Percentiles rank a stretch among this genome's conserved stretches.
Evolutionary conservation across 2,797 vertebrate genomes (phyloP).

Genomic region (Steatocranus sp.): DNA sequence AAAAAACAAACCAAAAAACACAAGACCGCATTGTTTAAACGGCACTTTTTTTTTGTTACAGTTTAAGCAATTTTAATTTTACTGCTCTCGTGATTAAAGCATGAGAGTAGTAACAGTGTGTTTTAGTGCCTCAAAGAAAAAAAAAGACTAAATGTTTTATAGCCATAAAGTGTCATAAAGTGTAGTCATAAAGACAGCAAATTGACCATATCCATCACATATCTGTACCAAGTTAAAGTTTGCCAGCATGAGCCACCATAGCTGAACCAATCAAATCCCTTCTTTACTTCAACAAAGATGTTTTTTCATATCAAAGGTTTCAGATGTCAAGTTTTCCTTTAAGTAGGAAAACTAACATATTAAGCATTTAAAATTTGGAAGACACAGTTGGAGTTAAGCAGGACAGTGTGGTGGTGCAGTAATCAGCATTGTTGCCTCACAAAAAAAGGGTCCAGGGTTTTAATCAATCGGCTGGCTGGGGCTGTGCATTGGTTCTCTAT

Average conservation of each 20-base stretch:
- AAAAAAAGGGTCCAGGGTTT: neutral
- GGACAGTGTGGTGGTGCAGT: neutral
- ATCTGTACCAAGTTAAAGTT: neutral
- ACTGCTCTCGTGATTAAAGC: neutral
- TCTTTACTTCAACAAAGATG: neutral
- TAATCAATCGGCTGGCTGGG: neutral
- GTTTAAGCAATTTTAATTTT: neutral
- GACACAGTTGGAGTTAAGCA: neutral
- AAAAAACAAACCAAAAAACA: neutral
- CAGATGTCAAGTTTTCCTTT: neutral
- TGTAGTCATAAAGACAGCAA: neutral
- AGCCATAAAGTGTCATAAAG: neutral
- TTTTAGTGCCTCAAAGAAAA: neutral
- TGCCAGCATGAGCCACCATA: neutral
- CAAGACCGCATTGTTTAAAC: neutral
- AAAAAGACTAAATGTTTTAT: neutral
- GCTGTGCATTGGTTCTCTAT: neutral
- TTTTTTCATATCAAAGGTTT: neutral
- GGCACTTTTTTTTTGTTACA: neutral
- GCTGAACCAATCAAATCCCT: neutral
- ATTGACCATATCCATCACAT: neutral
- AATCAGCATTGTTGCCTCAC: neutral
- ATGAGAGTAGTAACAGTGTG: neutral
- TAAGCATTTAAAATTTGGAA: neutral
- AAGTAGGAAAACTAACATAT: neutral